These are phyloP conservation scores for Drosophila algonquin DNA, from an alignment of 2,888 invertebrate genomes.

Conservation along the genomic window DNA sequence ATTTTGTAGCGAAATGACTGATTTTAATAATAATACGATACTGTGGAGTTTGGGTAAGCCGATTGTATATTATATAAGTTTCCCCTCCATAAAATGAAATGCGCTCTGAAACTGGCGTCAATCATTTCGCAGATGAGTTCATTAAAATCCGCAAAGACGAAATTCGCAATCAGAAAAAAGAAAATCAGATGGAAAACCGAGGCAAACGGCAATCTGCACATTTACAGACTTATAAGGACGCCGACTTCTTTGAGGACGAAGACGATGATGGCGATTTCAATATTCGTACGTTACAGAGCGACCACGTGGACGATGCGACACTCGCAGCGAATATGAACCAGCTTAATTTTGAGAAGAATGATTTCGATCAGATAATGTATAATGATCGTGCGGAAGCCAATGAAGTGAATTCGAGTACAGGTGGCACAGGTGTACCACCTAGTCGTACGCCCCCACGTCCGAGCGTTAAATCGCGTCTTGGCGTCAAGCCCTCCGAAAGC, in stretches of 20 bases:
- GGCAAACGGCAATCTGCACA: conserved; percentile 43
- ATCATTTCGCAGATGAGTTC: conserved; percentile 46
- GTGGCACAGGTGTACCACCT: conserved; percentile 19
- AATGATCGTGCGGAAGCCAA: background rate
- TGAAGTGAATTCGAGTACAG: background rate
- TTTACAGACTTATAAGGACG: conserved; percentile 50
- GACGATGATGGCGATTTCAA: conserved; percentile 17
- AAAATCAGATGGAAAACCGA: background rate
- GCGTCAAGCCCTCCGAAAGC: background rate
- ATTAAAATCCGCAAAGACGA: conserved; percentile 41
- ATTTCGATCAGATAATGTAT: conserved; percentile 34
- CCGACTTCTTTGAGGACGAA: background rate
- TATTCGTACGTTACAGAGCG: background rate
- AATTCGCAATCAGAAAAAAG: conserved; percentile 3
- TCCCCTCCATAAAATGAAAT: background rate
- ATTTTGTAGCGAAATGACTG: background rate
- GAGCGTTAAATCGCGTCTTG: conserved; percentile 9
- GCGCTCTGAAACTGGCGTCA: background rate
- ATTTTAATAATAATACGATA: background rate
- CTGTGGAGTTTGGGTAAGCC: conserved; percentile 39
- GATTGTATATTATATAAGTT: background rate
- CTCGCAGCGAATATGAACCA: conserved; percentile 28
- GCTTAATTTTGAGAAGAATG: conserved; percentile 47
- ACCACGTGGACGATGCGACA: background rate
- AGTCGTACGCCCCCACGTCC: conserved; percentile 4